phyloP scores from a whole-genome alignment of 2,113 vertebrate genomes.

The Oriolus oriolus region DNA sequence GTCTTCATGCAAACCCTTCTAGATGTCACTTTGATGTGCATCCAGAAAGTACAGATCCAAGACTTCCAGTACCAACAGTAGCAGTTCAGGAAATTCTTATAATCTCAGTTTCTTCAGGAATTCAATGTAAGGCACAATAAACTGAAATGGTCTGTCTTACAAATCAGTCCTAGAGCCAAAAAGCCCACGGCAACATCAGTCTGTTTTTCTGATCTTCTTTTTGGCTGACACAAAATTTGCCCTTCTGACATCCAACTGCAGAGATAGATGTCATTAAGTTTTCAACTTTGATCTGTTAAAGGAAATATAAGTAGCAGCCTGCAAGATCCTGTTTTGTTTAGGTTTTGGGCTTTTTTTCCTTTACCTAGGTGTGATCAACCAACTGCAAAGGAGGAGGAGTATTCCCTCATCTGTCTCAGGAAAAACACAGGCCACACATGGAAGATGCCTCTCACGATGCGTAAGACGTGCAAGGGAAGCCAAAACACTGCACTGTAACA shows the following conservation, averaged over 20 bases:
- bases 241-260: conserved; percentile 25
- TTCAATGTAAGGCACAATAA: neutral
- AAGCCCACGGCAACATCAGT: neutral
- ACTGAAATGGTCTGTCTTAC: neutral
- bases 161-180: neutral
- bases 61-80: neutral
- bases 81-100: neutral
- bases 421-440: neutral
- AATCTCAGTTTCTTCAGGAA: neutral
- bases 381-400: neutral
- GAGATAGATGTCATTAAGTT: conserved; percentile 20
- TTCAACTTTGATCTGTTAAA: conserved; percentile 28
- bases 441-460: neutral
- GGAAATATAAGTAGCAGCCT: conserved; percentile 25
- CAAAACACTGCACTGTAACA: neutral
- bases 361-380: neutral
- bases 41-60: neutral
- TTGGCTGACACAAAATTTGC: conserved; percentile 6
- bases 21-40: neutral
- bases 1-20: neutral
- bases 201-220: conserved; percentile 4
- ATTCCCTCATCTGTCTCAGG: neutral
- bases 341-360: neutral
- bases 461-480: neutral
- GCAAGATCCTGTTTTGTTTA: neutral